Percentiles rank a stretch among this genome's conserved stretches.
These are phyloP conservation scores for Zelleria hepariella DNA, from an alignment of 2,888 invertebrate species.

Conservation along the genomic window DNA sequence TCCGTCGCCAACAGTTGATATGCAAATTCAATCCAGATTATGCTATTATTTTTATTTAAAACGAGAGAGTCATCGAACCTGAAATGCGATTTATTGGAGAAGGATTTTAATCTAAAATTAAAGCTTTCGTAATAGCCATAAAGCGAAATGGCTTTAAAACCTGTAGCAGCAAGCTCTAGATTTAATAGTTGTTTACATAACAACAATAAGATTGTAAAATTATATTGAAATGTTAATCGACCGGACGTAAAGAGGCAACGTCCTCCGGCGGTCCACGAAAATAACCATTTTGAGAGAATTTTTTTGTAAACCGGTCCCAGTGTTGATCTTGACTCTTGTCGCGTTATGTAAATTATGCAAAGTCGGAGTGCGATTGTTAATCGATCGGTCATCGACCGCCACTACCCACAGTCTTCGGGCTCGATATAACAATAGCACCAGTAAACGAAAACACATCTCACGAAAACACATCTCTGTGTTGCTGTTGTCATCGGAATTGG, in stretches of 20 bases:
- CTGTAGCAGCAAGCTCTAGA: not conserved
- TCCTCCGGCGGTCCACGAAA: slow-evolving; percentile 16
- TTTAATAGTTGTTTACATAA: not conserved
- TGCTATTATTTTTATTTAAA: slow-evolving; percentile 33
- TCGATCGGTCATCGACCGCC: slow-evolving; percentile 56
- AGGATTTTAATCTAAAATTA: not conserved
- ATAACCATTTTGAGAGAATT: slow-evolving; percentile 26
- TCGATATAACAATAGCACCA: not conserved
- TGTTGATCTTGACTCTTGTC: slow-evolving; percentile 52
- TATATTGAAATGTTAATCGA: too few relatives aligned
- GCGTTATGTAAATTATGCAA: slow-evolving; percentile 66
- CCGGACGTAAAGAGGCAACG: slow-evolving; percentile 1
- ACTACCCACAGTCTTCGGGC: not conserved
- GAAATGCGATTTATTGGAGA: not conserved
- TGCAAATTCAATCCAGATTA: slow-evolving; percentile 36
- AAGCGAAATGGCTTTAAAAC: too few relatives aligned
- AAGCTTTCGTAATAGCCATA: not conserved
- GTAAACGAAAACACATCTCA: not conserved
- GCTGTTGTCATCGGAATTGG: not conserved
- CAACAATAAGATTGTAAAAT: slow-evolving; percentile 25
- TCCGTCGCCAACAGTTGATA: slow-evolving; percentile 41
- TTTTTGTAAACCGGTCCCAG: slow-evolving; percentile 51
- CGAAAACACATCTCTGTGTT: not conserved
- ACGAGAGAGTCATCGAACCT: slow-evolving; percentile 52
- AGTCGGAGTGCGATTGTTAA: slow-evolving; percentile 54